phyloP scores from a whole-genome alignment of 1,140 invertebrate genomes.

The Hypsibius dujardini region DNA sequence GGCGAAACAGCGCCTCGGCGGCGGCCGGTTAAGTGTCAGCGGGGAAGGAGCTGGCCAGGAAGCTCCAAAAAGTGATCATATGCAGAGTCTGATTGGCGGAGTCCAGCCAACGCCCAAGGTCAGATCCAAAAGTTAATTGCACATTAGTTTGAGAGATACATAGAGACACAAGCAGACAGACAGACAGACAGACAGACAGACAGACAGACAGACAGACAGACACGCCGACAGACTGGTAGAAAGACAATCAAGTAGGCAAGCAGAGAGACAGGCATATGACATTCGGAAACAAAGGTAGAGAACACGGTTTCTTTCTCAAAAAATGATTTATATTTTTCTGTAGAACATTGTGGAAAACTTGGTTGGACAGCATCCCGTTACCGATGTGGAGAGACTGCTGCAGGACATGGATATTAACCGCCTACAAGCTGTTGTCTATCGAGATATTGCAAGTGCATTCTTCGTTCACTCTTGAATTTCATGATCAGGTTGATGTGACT shows the following conservation, averaged over 20 bases:
- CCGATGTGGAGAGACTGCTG: constrained; percentile 83
- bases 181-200: too few species aligned
- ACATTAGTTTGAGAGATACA: too few species aligned
- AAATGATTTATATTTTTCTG: constrained; percentile 21
- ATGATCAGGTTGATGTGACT: background rate
- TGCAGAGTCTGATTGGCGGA: constrained; percentile 65
- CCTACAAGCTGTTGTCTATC: constrained; percentile 87
- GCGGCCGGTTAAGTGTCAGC: background rate
- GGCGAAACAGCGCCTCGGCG: constrained; percentile 39
- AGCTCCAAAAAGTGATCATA: constrained; percentile 45
- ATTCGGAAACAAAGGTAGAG: too few species aligned
- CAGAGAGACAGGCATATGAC: too few species aligned
- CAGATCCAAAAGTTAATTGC: constrained; percentile 21
- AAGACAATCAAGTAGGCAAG: too few species aligned
- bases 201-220: too few species aligned
- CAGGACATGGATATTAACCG: constrained; percentile 98
- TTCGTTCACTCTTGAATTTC: constrained; percentile 19
- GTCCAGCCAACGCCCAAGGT: constrained; percentile 69
- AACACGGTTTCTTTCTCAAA: too few species aligned
- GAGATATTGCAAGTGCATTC: constrained; percentile 71
- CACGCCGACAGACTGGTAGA: too few species aligned
- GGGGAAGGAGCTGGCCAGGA: constrained; percentile 1
- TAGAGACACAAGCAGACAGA: too few species aligned
- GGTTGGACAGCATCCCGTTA: constrained; percentile 63
- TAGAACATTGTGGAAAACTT: constrained; percentile 82